Conservation (phyloP, 2,113 vertebrate genomes). For the Chaetorhynchus papuensis region DNA sequence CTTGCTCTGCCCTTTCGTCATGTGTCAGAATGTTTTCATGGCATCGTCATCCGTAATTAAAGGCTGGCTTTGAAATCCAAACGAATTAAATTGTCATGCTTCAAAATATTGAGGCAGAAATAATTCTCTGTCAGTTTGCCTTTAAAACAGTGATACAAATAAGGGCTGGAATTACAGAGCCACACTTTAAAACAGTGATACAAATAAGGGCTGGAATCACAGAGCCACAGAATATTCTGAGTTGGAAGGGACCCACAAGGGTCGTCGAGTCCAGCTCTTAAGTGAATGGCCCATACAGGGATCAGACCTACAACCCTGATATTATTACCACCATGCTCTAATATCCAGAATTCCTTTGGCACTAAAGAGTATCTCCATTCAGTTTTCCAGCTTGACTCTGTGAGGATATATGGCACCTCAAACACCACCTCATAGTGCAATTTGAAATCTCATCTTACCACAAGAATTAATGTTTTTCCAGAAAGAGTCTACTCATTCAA, state of each 20-base stretch:
- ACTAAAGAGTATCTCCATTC: not conserved
- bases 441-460: not conserved
- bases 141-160: not conserved
- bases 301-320: not conserved
- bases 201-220: not conserved
- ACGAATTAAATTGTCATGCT: not conserved
- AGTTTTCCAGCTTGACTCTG: fast-evolving
- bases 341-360: not conserved
- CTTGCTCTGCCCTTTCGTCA: not conserved
- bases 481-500: not conserved
- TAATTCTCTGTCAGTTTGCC: not conserved
- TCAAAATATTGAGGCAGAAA: not conserved
- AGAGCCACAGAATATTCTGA: not conserved
- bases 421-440: not conserved
- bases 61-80: not conserved
- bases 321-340: not conserved
- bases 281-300: fast-evolving
- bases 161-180: no score
- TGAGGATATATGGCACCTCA: not conserved
- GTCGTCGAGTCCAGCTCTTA: no score
- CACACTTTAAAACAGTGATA: not conserved
- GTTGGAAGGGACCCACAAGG: not conserved
- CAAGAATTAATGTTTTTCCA: not conserved
- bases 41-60: not conserved
- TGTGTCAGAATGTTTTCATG: not conserved